Evolutionary conservation across 2,888 invertebrate species (phyloP).

Genomic region (Drosophila crucigera): DNA sequence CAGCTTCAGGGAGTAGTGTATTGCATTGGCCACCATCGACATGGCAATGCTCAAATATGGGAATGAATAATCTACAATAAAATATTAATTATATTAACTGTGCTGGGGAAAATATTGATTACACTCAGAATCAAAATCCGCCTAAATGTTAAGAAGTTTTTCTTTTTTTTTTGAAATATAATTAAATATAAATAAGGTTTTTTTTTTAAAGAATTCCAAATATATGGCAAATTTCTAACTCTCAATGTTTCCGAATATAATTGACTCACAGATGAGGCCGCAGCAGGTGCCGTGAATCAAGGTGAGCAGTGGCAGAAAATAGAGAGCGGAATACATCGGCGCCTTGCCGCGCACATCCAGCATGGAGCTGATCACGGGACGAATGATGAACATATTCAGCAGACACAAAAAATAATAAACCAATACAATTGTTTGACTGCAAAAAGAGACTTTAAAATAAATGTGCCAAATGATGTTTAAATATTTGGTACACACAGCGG

Average conservation of each 20-base stretch:
- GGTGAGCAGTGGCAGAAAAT: conserved; percentile 95
- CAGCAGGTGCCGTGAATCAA: conserved; percentile 95
- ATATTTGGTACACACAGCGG: conserved; percentile 92
- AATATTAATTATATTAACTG: background rate
- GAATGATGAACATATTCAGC: conserved; percentile 91
- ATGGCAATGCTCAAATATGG: conserved; percentile 96
- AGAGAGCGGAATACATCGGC: conserved; percentile 96
- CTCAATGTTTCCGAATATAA: background rate
- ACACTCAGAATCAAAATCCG: background rate
- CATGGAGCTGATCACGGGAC: conserved; percentile 91
- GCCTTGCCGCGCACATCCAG: conserved; percentile 90
- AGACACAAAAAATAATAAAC: conserved; percentile 95
- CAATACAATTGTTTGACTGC: conserved; percentile 96
- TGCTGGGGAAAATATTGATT: background rate
- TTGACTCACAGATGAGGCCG: conserved; percentile 93
- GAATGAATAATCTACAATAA: conserved; percentile 93
- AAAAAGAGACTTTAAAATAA: background rate
- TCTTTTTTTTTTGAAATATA: too few species aligned
- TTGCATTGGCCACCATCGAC: conserved; percentile 96
- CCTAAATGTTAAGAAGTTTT: background rate
- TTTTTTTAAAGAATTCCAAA: background rate
- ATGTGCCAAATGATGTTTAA: background rate
- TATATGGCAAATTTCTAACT: background rate
- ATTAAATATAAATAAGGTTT: too few species aligned
- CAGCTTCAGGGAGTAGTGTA: conserved; percentile 94